Evolutionary conservation across 2,113 vertebrate species (phyloP).

Genomic region (Pseudolaguvia tuberculata): DNA sequence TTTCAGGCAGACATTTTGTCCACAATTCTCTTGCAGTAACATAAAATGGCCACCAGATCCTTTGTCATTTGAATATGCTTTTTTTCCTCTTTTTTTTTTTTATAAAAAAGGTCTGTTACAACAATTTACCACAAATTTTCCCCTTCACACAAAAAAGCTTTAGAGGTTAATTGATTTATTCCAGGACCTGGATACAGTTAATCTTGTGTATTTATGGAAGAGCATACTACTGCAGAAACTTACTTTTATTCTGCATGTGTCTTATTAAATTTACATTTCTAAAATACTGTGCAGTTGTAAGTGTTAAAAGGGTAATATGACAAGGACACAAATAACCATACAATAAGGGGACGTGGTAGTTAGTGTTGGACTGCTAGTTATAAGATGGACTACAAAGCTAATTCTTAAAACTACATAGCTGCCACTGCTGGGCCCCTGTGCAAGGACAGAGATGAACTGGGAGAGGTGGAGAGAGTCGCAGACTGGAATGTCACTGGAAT

Average conservation of each 20-base stretch:
- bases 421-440: no score
- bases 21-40: slow-evolving; percentile 19
- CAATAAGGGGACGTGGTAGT: no score
- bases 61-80: not conserved
- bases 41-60: slow-evolving; percentile 45
- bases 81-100: not conserved
- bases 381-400: no score
- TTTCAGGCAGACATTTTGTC: slow-evolving; percentile 19
- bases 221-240: not conserved
- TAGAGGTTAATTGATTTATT: slow-evolving; percentile 1
- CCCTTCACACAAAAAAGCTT: slow-evolving; percentile 7
- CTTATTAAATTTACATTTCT: not conserved
- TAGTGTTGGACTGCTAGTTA: no score
- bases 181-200: no score
- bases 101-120: slow-evolving; percentile 24
- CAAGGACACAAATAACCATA: no score
- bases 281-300: no score
- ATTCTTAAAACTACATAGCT: no score
- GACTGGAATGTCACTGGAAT: no score
- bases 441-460: no score
- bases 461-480: no score
- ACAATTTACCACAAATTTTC: slow-evolving; percentile 34
- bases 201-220: not conserved
- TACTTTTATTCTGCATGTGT: not conserved
- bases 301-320: no score